These are phyloP conservation scores for Neotoxoptera formosana DNA, from an alignment of 1,140 invertebrate species.

Conservation along the genomic window DNA sequence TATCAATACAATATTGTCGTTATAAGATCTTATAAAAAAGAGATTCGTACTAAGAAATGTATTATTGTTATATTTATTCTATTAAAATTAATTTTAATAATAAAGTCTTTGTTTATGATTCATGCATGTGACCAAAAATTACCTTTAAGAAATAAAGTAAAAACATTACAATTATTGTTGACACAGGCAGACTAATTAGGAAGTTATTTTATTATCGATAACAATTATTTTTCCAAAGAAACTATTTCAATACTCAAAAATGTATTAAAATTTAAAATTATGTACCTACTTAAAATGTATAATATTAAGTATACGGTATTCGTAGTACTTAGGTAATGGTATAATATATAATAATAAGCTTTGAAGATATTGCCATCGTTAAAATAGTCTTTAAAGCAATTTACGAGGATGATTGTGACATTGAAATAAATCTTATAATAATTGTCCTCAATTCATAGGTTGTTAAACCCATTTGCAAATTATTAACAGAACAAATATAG, in stretches of 20 bases:
- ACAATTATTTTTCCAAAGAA: background rate
- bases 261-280: background rate
- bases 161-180: background rate
- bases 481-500: background rate
- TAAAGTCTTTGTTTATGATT: background rate
- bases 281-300: background rate
- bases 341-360: background rate
- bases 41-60: background rate
- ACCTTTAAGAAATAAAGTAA: background rate
- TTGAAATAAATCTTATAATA: conserved; percentile 7
- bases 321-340: background rate
- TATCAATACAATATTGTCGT: background rate
- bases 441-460: background rate
- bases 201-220: background rate
- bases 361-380: background rate
- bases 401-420: background rate
- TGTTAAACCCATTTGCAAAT: background rate
- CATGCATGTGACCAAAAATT: background rate
- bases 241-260: background rate
- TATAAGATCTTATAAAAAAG: background rate
- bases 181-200: background rate
- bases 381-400: background rate
- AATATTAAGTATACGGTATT: background rate
- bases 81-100: background rate
- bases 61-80: background rate